Conservation (phyloP, 2,797 vertebrate species). For the Linurgus olivaceus region DNA sequence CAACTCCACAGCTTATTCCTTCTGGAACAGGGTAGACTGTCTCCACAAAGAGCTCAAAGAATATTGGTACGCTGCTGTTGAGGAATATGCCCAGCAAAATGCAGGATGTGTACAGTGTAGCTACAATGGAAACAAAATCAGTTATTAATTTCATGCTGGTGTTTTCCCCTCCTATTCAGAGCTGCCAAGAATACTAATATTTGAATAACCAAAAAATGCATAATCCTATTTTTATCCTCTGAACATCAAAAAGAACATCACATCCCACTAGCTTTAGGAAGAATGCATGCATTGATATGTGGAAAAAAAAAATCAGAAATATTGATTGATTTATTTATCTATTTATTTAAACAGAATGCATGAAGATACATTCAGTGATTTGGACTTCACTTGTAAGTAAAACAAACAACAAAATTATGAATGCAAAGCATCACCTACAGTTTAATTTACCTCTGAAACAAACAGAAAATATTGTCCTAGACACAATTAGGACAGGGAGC, state of each 20-base stretch:
- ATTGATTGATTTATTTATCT: background rate
- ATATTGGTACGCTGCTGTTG: constrained; percentile 95
- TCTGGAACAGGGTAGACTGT: constrained; percentile 98
- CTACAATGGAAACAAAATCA: constrained; percentile 73
- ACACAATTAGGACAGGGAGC: background rate
- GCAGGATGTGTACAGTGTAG: constrained; percentile 93
- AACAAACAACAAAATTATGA: background rate
- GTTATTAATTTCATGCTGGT: background rate
- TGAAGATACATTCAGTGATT: background rate
- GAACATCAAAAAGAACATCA: background rate
- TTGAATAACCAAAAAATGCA: background rate
- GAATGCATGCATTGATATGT: background rate
- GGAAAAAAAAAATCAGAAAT: background rate
- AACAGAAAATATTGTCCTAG: constrained; percentile 24
- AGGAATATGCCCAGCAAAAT: constrained; percentile 96
- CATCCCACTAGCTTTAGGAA: background rate
- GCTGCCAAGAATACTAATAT: background rate
- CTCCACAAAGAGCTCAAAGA: constrained; percentile 97
- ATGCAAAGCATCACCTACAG: background rate
- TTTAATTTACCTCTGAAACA: constrained; percentile 22
- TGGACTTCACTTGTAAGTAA: background rate
- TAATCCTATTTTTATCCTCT: background rate
- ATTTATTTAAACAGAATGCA: background rate
- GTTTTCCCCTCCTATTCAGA: background rate
- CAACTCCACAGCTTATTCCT: constrained; percentile 97